Conservation (phyloP, 1,140 invertebrate genomes). For the Chionoecetes opilio region DNA sequence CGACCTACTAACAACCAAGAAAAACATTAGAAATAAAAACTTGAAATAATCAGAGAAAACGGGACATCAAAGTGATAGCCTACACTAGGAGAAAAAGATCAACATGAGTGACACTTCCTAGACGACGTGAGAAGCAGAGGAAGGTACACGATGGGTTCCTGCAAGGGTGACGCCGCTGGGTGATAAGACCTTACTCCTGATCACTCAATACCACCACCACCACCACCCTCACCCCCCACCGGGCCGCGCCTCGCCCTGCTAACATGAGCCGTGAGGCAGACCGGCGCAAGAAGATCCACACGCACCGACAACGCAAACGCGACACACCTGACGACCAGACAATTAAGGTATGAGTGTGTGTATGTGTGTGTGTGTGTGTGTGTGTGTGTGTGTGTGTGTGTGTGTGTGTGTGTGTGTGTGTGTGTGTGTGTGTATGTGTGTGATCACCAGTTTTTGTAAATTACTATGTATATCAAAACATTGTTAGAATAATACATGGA, state of each 20-base stretch:
- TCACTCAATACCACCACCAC: not conserved
- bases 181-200: not conserved
- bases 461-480: too few relatives aligned
- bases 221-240: conserved; percentile 33
- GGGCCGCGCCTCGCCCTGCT: conserved; percentile 29
- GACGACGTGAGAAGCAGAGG: not conserved
- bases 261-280: conserved; percentile 67
- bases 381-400: conserved; percentile 42
- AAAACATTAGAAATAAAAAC: not conserved
- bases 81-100: not conserved
- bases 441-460: too few relatives aligned
- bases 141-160: not conserved
- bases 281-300: conserved; percentile 47
- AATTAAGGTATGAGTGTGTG: conserved; percentile 54
- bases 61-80: not conserved
- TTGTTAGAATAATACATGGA: too few relatives aligned
- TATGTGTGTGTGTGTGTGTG: conserved; percentile 1
- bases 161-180: conserved; percentile 10
- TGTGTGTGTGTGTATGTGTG: not conserved
- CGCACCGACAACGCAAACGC: conserved; percentile 15
- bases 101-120: not conserved
- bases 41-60: not conserved
- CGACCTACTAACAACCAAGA: not conserved
- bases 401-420: conserved; percentile 29
- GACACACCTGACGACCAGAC: conserved; percentile 60